Conservation (phyloP, 2,113 vertebrate genomes). For the Harpagus bidentatus region DNA sequence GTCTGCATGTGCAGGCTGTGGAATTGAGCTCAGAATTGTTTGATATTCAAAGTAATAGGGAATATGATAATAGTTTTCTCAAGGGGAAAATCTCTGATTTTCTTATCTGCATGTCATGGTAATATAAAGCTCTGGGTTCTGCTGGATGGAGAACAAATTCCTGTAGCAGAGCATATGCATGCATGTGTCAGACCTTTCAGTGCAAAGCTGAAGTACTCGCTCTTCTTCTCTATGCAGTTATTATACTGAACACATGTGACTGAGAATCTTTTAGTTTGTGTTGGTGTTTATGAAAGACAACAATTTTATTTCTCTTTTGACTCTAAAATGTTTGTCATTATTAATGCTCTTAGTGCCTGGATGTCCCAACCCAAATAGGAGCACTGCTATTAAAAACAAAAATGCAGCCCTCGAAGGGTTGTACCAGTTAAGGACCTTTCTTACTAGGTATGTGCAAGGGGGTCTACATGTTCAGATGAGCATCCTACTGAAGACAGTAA, state of each 20-base stretch:
- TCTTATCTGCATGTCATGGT: not conserved
- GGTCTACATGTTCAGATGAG: not conserved
- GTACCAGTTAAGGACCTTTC: not conserved
- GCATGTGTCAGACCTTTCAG: not conserved
- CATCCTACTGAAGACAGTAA: not conserved
- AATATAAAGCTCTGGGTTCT: not conserved
- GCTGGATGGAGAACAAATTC: not conserved
- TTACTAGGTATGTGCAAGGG: not conserved
- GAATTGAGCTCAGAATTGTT: not conserved
- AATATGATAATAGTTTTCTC: not conserved
- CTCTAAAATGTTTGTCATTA: not conserved
- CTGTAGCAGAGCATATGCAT: not conserved
- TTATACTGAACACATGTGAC: not conserved
- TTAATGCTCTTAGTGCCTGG: not conserved
- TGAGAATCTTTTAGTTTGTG: not conserved
- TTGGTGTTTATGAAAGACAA: not conserved
- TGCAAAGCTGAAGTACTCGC: not conserved
- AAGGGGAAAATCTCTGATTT: not conserved
- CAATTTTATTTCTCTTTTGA: not conserved
- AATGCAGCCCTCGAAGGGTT: not conserved
- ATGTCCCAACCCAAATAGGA: not conserved
- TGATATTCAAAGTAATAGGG: not conserved
- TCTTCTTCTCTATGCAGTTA: not conserved
- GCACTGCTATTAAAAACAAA: not conserved
- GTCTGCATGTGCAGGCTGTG: not conserved